Conservation (phyloP, 1,140 invertebrate genomes). For the Cylas formicarius region DNA sequence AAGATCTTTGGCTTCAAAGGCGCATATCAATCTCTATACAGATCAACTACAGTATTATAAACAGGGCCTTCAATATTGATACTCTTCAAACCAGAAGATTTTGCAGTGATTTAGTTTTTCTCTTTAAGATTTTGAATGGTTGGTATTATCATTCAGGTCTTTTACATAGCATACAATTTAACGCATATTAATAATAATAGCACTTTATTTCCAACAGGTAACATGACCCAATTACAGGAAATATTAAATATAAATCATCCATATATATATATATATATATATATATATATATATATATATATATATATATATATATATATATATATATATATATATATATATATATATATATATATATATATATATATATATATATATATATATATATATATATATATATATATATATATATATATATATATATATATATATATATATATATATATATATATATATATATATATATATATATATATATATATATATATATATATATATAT, state of each 20-base stretch:
- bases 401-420: slow-evolving; percentile 7
- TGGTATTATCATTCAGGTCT: too few relatives aligned
- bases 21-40: too few relatives aligned
- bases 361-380: slow-evolving; percentile 6
- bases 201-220: too few relatives aligned
- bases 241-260: neutral
- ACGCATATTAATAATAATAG: too few relatives aligned
- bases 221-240: too few relatives aligned
- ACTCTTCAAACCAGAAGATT: too few relatives aligned
- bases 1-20: too few relatives aligned
- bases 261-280: slow-evolving; percentile 1
- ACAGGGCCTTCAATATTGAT: too few relatives aligned
- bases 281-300: slow-evolving; percentile 1
- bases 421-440: slow-evolving; percentile 6
- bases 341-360: slow-evolving; percentile 7
- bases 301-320: slow-evolving; percentile 7
- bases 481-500: slow-evolving; percentile 7
- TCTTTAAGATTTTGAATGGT: too few relatives aligned
- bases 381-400: slow-evolving; percentile 7
- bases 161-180: too few relatives aligned
- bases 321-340: slow-evolving; percentile 6
- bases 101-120: too few relatives aligned
- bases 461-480: slow-evolving; percentile 7
- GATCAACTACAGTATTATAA: too few relatives aligned
- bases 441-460: slow-evolving; percentile 3